phyloP scores from a whole-genome alignment of 2,888 invertebrate genomes.

The Julus scandinavius region DNA sequence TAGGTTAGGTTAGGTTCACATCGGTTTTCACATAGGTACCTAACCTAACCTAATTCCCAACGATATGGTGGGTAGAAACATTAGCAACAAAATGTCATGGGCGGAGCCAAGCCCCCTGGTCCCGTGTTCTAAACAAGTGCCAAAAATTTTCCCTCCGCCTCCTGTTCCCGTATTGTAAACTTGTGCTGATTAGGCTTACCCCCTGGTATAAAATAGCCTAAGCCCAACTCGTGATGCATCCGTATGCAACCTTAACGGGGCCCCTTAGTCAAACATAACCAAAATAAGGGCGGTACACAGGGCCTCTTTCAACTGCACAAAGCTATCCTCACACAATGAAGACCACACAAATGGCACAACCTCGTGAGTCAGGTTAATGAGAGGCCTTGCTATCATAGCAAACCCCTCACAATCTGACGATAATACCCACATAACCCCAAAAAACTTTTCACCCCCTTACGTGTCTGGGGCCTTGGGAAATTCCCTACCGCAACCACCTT shows the following conservation, averaged over 20 bases:
- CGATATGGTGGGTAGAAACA: too few relatives aligned
- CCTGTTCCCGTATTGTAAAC: too few relatives aligned
- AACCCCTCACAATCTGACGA: neutral
- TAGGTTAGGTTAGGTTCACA: too few relatives aligned
- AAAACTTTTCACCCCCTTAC: conserved; percentile 20
- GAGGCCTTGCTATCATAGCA: neutral
- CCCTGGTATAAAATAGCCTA: conserved; percentile 42
- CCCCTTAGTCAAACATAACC: neutral
- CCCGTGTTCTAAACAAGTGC: too few relatives aligned
- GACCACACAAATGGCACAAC: conserved; percentile 45
- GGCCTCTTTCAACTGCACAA: too few relatives aligned
- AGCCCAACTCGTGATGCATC: conserved; percentile 27
- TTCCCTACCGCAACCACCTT: neutral
- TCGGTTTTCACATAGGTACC: too few relatives aligned
- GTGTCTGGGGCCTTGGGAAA: neutral
- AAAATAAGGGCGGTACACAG: conserved; percentile 1
- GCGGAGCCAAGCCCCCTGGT: too few relatives aligned
- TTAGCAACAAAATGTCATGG: too few relatives aligned
- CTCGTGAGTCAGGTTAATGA: too few relatives aligned
- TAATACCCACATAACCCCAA: conserved; percentile 46
- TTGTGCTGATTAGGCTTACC: neutral
- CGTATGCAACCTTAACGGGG: conserved; percentile 15
- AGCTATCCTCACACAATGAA: too few relatives aligned
- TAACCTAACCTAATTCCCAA: too few relatives aligned
- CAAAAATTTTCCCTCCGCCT: too few relatives aligned